phyloP scores from a whole-genome alignment of 2,888 invertebrate species.

The Microplitis deprimator region DNA sequence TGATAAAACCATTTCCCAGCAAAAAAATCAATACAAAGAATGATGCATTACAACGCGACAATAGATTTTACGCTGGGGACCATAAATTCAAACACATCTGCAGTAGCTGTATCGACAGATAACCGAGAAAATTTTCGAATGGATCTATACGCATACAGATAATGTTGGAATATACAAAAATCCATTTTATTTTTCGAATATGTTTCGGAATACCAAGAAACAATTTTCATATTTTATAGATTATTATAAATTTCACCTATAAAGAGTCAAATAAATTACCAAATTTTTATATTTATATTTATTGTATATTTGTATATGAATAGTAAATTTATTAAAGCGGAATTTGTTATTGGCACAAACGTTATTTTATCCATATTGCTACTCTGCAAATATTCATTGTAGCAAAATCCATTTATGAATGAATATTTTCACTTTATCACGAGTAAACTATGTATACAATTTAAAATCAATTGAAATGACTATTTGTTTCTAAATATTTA shows the following conservation, averaged over 20 bases:
- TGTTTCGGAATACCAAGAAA: neutral
- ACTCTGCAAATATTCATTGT: neutral
- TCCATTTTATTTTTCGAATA: neutral
- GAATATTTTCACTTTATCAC: neutral
- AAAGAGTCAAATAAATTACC: neutral
- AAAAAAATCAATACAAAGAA: slow-evolving; percentile 42
- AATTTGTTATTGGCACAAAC: neutral
- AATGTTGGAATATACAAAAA: neutral
- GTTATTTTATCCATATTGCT: neutral
- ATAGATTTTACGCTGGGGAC: slow-evolving; percentile 49
- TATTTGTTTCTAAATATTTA: neutral
- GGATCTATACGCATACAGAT: neutral
- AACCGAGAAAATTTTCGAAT: slow-evolving; percentile 20
- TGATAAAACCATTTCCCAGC: slow-evolving; percentile 18
- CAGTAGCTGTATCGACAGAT: slow-evolving; percentile 45
- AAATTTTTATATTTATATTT: neutral
- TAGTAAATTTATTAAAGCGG: neutral
- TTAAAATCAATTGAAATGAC: neutral
- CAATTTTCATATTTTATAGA: neutral
- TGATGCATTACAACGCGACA: slow-evolving; percentile 47
- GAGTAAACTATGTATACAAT: neutral
- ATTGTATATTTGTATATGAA: neutral
- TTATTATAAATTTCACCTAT: too few species aligned
- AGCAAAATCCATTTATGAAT: neutral
- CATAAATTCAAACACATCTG: slow-evolving; percentile 50